Evolutionary conservation across 1,140 invertebrate species (phyloP).

Genomic region (Camponotus vicinus): DNA sequence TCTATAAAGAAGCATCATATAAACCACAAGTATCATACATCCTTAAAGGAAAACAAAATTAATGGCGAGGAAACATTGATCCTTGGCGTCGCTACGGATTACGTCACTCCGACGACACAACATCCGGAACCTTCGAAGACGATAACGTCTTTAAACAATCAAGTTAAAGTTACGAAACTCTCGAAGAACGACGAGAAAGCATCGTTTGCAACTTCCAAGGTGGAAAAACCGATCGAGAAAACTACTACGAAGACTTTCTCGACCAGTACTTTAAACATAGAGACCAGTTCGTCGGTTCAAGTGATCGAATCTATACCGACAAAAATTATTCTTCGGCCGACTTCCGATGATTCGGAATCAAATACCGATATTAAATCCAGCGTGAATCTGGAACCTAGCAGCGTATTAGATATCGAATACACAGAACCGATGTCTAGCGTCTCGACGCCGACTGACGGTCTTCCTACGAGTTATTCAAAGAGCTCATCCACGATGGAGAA

Average conservation of each 20-base stretch:
- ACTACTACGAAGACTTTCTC: constrained; percentile 65
- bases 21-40: constrained; percentile 77
- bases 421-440: constrained; percentile 64
- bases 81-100: constrained; percentile 66
- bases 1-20: constrained; percentile 64
- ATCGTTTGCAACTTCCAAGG: neutral
- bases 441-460: constrained; percentile 79
- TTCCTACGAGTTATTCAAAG: constrained; percentile 75
- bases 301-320: constrained; percentile 81
- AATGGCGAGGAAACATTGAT: constrained; percentile 81
- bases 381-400: constrained; percentile 79
- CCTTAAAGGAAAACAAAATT: constrained; percentile 74
- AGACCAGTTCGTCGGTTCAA: constrained; percentile 83
- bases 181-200: constrained; percentile 38
- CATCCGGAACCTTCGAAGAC: constrained; percentile 53
- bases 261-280: constrained; percentile 80
- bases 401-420: constrained; percentile 37
- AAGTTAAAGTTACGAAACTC: constrained; percentile 61
- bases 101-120: neutral
- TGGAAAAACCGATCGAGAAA: constrained; percentile 44
- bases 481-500: constrained; percentile 47
- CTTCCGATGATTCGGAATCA: constrained; percentile 47
- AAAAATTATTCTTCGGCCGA: constrained; percentile 73
- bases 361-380: neutral
- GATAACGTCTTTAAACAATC: constrained; percentile 47